Base-by-base conservation (phyloP, 2,888 invertebrate genomes). In the Pardosa pseudoannulata region DNA sequence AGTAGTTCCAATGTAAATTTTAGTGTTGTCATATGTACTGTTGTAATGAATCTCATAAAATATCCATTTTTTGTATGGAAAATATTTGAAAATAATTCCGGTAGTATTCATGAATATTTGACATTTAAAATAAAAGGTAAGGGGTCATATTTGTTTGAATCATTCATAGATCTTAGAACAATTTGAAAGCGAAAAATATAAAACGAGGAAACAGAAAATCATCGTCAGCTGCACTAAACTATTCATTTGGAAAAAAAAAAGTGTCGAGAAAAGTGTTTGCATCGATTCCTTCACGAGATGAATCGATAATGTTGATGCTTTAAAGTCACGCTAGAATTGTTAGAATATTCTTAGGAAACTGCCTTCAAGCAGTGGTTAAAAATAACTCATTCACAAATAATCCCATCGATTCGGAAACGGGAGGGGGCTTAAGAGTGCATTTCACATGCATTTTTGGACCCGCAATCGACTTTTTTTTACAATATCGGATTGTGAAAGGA, bases 301-400 rank as follows among this genome's bases (percentile, higher is more conserved):
- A 67, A 67, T 67, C 67, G 67, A 67, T 67, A 67, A 67, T n/a
- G 67, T 67, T 67, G 32, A 32, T 19, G 67, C 31, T 32, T 67
- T 32, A 36, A 67, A 67, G 32, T 67, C 67, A 67, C 67, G 67
- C 67, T 31, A 67, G 36, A 67, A 67, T 32, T 19, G 36, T 36
- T 32, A 5, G 23, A 67, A 56, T 56, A 56, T 19, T 56, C 56
- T 56, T 23, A 56, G 56, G 6, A 11, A 23, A 56, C 3, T 23
- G 56, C 56, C 56, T 56, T 56, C 19, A 36, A 31, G 67, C 67
- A 3, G 36, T 32, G 67, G 67, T 67, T 67, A 67, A 67, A 67
- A 67, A 67, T 67, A 67, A 67, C 67, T 67, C 67, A 67, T 67
- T 67, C 32, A 67, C 67, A 67, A 67, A 32, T 67, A 67, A 32